These are phyloP conservation scores for Colletes latitarsis DNA, from an alignment of 1,140 invertebrate genomes.

Conservation along the genomic window DNA sequence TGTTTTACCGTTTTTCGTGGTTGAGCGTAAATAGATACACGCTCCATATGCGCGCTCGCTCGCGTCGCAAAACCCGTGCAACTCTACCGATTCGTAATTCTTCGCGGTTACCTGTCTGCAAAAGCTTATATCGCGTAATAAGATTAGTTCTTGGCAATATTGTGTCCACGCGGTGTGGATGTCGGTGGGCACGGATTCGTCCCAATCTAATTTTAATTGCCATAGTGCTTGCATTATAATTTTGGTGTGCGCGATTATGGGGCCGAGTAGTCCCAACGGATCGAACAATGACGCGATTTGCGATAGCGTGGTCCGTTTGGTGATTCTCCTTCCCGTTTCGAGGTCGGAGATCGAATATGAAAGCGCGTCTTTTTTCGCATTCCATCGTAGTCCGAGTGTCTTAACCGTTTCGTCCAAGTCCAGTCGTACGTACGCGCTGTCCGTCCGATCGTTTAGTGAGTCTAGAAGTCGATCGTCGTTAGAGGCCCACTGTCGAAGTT, in stretches of 20 bases:
- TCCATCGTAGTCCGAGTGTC: too few relatives aligned
- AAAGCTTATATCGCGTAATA: not conserved
- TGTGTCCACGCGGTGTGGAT: not conserved
- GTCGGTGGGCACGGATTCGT: not conserved
- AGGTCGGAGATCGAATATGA: too few relatives aligned
- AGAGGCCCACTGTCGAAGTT: too few relatives aligned
- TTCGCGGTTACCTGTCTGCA: too few relatives aligned
- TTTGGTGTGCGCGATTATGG: not conserved
- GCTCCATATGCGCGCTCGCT: not conserved
- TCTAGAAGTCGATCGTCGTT: too few relatives aligned
- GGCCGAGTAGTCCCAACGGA: not conserved
- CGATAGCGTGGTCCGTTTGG: not conserved
- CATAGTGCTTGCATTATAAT: not conserved
- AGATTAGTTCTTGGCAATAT: not conserved
- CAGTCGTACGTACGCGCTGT: too few relatives aligned
- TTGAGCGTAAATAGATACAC: not conserved
- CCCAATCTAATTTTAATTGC: not conserved
- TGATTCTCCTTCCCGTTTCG: not conserved
- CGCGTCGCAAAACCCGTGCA: not conserved
- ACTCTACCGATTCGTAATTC: not conserved
- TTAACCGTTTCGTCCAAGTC: too few relatives aligned
- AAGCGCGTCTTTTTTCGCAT: too few relatives aligned
- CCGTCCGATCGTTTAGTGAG: too few relatives aligned
- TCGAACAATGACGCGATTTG: not conserved
- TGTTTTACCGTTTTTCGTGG: too few relatives aligned